These are phyloP conservation scores for Lathronympha strigana DNA, from an alignment of 2,888 invertebrate genomes.

Conservation along the genomic window DNA sequence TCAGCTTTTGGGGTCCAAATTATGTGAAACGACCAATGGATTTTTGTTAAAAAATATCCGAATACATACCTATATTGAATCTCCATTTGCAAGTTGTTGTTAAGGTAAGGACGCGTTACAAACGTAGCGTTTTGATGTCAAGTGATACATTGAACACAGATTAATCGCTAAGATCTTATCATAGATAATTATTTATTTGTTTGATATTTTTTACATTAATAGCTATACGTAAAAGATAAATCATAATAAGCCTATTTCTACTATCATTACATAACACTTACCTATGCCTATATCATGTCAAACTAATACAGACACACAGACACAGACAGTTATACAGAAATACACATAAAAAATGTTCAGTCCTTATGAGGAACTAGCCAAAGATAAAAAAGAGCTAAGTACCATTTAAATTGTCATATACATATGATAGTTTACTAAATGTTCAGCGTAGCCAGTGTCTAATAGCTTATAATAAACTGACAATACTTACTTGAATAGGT, in stretches of 20 bases:
- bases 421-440: too few relatives aligned
- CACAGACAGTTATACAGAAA: too few relatives aligned
- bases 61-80: constrained; percentile 1
- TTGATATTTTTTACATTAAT: not conserved
- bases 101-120: not conserved
- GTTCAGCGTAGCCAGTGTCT: too few relatives aligned
- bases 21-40: constrained; percentile 36
- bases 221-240: not conserved
- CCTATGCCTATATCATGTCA: not conserved
- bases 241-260: not conserved
- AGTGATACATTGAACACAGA: not conserved
- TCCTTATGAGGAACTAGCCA: too few relatives aligned
- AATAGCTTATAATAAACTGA: too few relatives aligned
- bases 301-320: too few relatives aligned
- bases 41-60: constrained; percentile 22
- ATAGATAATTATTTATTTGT: not conserved
- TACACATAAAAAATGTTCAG: too few relatives aligned
- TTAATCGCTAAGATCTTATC: not conserved
- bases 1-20: constrained; percentile 54
- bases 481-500: too few relatives aligned
- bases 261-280: not conserved
- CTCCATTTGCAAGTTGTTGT: not conserved
- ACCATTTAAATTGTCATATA: too few relatives aligned
- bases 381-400: too few relatives aligned
- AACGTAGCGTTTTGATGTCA: not conserved